Conservation (phyloP, 2,888 invertebrate species). For the Ormyrus pomaceus region DNA sequence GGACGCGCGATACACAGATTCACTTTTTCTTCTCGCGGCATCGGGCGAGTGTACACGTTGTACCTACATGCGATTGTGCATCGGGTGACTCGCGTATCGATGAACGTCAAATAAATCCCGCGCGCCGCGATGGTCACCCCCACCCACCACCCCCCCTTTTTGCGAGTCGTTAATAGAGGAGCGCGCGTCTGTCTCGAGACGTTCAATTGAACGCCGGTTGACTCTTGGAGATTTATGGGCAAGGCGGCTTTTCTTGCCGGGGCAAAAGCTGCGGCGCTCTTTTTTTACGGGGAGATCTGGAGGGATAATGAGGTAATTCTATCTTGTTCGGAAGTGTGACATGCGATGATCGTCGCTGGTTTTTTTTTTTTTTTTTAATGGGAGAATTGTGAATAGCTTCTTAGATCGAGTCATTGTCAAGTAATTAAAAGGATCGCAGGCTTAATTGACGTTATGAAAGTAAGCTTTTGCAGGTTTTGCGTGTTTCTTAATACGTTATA, state of each 20-base stretch:
- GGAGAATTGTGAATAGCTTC: no score
- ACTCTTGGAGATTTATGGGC: constrained; percentile 13
- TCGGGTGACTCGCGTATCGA: background rate
- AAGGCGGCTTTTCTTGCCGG: background rate
- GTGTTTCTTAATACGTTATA: no score
- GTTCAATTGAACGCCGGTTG: constrained; percentile 43
- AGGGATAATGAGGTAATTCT: constrained; percentile 31
- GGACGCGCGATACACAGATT: constrained; percentile 14
- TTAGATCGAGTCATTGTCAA: no score
- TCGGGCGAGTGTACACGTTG: no score
- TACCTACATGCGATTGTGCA: no score
- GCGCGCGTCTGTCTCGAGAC: background rate
- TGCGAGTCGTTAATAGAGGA: background rate
- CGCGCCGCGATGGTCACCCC: constrained; percentile 8
- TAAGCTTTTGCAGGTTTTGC: no score
- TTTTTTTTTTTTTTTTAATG: no score
- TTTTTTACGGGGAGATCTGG: background rate
- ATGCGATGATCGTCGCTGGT: no score
- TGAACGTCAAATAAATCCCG: background rate
- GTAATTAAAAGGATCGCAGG: no score
- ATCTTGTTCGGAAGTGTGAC: background rate
- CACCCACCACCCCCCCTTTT: background rate
- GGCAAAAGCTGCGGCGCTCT: background rate
- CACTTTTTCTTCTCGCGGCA: constrained; percentile 6
- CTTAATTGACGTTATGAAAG: no score